Evolutionary conservation across 2,113 vertebrate species (phyloP).

Genomic region (Delphinapterus leucas): DNA sequence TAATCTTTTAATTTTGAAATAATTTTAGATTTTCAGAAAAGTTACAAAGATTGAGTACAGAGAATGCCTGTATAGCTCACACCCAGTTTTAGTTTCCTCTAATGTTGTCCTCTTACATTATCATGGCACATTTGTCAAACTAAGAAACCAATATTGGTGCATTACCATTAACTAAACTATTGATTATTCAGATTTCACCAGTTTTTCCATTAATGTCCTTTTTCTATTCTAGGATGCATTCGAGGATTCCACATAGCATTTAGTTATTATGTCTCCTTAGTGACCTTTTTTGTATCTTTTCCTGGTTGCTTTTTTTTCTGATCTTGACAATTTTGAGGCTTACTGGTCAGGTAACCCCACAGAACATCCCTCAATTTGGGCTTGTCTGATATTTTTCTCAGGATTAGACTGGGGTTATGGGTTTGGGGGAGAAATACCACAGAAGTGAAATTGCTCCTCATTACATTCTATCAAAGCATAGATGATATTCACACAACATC

Average conservation of each 20-base stretch:
- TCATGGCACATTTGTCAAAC: background rate
- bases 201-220: background rate
- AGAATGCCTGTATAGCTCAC: background rate
- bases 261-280: background rate
- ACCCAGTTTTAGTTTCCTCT: background rate
- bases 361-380: background rate
- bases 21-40: background rate
- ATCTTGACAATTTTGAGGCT: background rate
- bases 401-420: background rate
- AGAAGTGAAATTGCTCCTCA: background rate
- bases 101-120: background rate
- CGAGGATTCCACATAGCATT: background rate
- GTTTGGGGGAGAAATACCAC: background rate
- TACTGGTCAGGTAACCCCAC: background rate
- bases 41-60: background rate
- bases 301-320: background rate
- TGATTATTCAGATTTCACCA: background rate
- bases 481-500: background rate
- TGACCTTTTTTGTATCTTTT: background rate
- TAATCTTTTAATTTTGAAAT: background rate
- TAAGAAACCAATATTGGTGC: background rate
- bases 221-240: background rate
- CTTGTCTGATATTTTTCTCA: background rate
- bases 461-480: background rate
- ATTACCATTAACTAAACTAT: background rate